Evolutionary conservation across 2,888 invertebrate genomes (phyloP), one percentile per base, ranked within the genome.

Genomic region (Odontocolon sp.): DNA sequence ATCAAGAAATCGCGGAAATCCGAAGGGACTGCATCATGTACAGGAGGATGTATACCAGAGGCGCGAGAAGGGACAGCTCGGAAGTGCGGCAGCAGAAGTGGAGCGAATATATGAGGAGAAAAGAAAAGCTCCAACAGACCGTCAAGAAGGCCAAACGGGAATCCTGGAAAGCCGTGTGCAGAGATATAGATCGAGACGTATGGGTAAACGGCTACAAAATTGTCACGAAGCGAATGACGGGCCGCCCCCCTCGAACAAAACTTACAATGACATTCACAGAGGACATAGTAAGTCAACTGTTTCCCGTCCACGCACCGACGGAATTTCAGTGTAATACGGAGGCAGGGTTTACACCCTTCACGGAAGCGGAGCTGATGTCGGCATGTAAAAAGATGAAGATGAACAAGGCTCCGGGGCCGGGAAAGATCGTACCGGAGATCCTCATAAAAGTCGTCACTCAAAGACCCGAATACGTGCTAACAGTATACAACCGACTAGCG

Each of bases 301-400:
- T n/a, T n/a, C 40, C 61, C 18, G 61, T 61, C 21, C 61, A 61
- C 11, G 40, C 36, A 21, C 42, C 36, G 36, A 36, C 28, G 56
- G 11, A 26, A 28, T 56, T 56, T n/a, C 9, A 56, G 26, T 33
- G 56, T 28, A 11, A 56, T 56, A 31, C 16, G 31, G 31, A 56
- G 23, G 28, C 16, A 28, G 11, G 23, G 68, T 57, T 77, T 38
- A 63, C 18, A 42, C 45, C 47, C 63, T 78, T 70, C 47, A 54
- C 50, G 66, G n/a, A 54, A 52, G 33, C 36, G 56, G 68, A 77
- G 70, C 68, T 67, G 61, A 28, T 8, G 31, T 8, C 14, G 6
- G 52, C 52, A 23, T 11, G 38, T 63, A 31, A 16, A 9, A 56
- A 26, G 31, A 36, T 36, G 16, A 45, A 45, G 6, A 18, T 1